Percentiles rank a stretch among this genome's conserved stretches.
These are phyloP conservation scores for Malacoraja senta DNA, from an alignment of 2,797 vertebrate species.

Conservation along the genomic window DNA sequence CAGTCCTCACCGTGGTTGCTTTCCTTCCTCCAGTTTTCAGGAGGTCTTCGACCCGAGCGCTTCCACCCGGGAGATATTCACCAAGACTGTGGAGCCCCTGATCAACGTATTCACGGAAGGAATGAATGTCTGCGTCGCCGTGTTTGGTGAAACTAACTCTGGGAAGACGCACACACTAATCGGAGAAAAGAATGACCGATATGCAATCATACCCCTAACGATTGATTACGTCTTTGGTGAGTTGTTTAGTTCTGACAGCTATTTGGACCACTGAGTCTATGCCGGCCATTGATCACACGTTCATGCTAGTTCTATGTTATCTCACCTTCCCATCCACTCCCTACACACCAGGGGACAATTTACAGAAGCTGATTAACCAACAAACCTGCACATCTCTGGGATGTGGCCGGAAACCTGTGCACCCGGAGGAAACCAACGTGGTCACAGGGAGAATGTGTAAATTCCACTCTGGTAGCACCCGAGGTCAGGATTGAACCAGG, in stretches of 20 bases:
- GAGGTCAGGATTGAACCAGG: no score
- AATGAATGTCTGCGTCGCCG: slow-evolving; percentile 5
- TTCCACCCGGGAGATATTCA: rapidly evolving
- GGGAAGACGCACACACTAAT: background rate
- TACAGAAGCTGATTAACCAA: no score
- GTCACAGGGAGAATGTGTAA: no score
- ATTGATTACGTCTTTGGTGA: slow-evolving; percentile 32
- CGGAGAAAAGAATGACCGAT: slow-evolving; percentile 26
- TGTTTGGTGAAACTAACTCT: slow-evolving; percentile 17
- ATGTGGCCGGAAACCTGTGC: no score
- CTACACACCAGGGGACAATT: no score
- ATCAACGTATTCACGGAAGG: slow-evolving; percentile 24
- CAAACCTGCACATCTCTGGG: no score
- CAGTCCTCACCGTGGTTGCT: background rate
- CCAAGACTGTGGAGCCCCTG: slow-evolving; percentile 17
- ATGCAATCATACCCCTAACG: slow-evolving; percentile 24
- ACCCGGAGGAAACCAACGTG: no score
- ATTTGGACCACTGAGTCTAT: background rate
- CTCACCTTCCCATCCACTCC: no score
- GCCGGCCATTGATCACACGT: no score
- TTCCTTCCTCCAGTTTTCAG: slow-evolving; percentile 5
- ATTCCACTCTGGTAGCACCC: no score
- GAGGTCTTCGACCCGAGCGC: background rate
- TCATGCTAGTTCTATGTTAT: no score
- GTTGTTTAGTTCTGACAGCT: background rate